Evolutionary conservation across 2,113 vertebrate genomes (phyloP), one percentile per base, ranked within the genome.

Genomic region (Barbus barbus): DNA sequence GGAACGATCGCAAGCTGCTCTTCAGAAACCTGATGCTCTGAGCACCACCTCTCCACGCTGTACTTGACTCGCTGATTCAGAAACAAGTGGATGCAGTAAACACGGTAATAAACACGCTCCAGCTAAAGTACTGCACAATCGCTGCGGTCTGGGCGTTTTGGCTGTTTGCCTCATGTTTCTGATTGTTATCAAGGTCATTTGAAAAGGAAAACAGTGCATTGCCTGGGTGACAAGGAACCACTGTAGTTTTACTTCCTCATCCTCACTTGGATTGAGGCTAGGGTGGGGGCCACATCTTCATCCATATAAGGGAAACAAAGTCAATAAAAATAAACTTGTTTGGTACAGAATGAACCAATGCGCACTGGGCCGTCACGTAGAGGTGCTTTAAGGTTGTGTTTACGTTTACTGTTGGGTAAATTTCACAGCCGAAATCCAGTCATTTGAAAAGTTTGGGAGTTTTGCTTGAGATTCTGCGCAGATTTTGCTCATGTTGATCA

Each of bases 1-100:
- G 33, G 83, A 82, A 78, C 22, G 63, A 74, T 67, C 12, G 84
- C 75, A 79, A 85, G 44, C 60, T 83, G 18, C 73, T 79, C 24
- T 83, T 24, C 60, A 44, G 38, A 84, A 87, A 85, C 31, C 1
- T 2, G 24, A 87, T 16, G 7, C 41, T 8, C 22, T 9, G 4
- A 61, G 24, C 75, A 56, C 74, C 48, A 60, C 53, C 53, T 78
- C 20, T 20, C 14, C 38, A 26, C 7, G 58, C 3, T 60, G n/a
- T 11, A 13, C 36, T 7, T 24, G 69, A 44, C 22, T n/a, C n/a
- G n/a, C n/a, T n/a, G 13, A 46, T 73, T 41, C 36, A 46, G n/a
- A 46, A 26, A 22, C 4, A 26, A 63, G 60, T 20, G 63, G n/a
- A 60, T 60, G 53, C 20, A 24, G 28, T 7, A 22, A 78, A 33